Evolutionary conservation across 2,888 invertebrate species (phyloP), one percentile per base, ranked within the genome.

Genomic region (Cataglyphis altisquamis): DNA sequence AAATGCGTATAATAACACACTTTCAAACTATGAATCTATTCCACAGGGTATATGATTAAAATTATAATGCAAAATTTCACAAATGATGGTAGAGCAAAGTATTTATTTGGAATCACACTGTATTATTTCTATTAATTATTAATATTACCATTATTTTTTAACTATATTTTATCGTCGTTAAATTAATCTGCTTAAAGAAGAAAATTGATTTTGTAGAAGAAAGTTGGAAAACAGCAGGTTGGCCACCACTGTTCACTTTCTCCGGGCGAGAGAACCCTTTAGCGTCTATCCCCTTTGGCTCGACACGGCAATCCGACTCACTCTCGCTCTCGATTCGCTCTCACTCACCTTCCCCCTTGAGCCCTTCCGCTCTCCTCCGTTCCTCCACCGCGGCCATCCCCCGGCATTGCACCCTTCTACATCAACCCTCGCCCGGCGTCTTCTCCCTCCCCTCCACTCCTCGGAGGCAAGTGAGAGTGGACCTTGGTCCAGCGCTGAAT

Each of bases 401-500:
- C 86, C 83, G 84, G 48, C 84, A 85, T 87, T 87, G 86, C 89
- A 84, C 86, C 84, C 87, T 87, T 88, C 83, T 75, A 74, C 74
- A 74, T 67, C 84, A 82, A 80, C 75, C 75, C 82, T 66, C 83
- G 80, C 87, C 70, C 68, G 86, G 82, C 83, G 87, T 88, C 91
- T 87, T 87, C 83, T 83, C 87, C 85, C 48, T 48, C 48, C 48
- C 48, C 18, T 48, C 48, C 48, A 75, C 86, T 88, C 89, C 89
- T 84, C 83, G 87, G 88, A 85, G 85, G 91, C 91, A 93, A 94
- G 94, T 93, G 93, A 93, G 94, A 94, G 94, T 93, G 94, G 94
- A 94, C 94, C 94, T 94, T 93, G 94, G 94, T 94, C 94, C 93
- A 93, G 94, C 93, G 90, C 91, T 93, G 93, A 94, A 94, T 94